Evolutionary conservation across 2,797 vertebrate species (phyloP).

Genomic region (Xenops minutus): DNA sequence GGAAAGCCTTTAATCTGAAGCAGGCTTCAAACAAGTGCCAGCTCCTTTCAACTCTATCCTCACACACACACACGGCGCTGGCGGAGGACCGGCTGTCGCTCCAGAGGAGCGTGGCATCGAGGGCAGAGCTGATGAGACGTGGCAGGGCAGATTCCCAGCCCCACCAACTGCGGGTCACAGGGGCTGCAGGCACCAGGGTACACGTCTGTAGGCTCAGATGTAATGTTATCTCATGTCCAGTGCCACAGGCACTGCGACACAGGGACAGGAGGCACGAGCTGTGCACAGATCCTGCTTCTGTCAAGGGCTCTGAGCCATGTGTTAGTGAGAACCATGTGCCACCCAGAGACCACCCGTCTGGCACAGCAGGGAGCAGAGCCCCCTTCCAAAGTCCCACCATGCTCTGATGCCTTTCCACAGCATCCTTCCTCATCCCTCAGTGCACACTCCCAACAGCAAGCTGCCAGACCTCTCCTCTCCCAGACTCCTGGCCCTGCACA

Average conservation of each 20-base stretch:
- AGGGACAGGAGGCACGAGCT: accelerated
- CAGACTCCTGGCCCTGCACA: neutral
- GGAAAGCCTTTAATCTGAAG: constrained; percentile 4
- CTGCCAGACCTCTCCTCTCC: neutral
- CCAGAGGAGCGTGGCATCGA: neutral
- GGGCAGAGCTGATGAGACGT: accelerated
- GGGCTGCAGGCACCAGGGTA: neutral
- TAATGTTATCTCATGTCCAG: accelerated
- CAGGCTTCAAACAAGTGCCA: neutral
- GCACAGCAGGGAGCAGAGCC: neutral
- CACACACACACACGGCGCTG: accelerated
- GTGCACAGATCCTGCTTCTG: neutral
- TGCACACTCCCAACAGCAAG: neutral
- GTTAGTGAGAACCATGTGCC: neutral
- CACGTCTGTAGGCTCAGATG: accelerated
- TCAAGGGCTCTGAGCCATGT: neutral
- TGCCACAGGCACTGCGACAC: accelerated
- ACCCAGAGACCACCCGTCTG: neutral
- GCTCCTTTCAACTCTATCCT: neutral
- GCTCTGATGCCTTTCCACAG: neutral
- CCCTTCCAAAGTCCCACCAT: neutral
- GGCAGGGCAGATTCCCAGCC: neutral
- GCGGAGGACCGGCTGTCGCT: neutral
- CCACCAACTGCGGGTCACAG: neutral
- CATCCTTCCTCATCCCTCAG: neutral